Base-by-base conservation (phyloP, 2,888 invertebrate genomes). In the Tachina grossa region DNA sequence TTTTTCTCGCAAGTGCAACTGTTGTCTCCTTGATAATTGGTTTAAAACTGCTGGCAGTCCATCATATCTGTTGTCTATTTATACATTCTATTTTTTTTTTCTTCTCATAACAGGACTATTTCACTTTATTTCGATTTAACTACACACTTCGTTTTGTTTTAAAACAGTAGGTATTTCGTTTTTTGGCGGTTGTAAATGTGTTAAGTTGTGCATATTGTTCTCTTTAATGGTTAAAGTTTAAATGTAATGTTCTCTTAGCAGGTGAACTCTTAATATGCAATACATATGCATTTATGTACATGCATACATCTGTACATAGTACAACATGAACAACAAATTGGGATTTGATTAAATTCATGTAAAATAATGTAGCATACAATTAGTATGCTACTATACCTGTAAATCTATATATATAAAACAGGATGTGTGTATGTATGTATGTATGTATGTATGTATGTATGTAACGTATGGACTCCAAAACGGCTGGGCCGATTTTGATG, bases 11-110 rank as follows among this genome's bases (percentile, higher is more conserved):
- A 45, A 77, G 5, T 45, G 4, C 22, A 72, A 39, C 39, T 78
- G 83, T 83, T 83, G 51, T 76, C 85, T 86, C 89, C 88, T 88
- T 89, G 88, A 90, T 88, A 90, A 90, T 90, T 90, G 90, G 88
- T 89, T 91, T 91, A 89, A 86, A 89, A 92, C 92, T 92, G 92
- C 92, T 91, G 90, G 88, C 87, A 87, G 88, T 89, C 88, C 88
- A 89, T 90, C 89, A 89, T 89, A 89, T 88, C 84, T 89, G 89
- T 88, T 89, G 89, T 89, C 89, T 92, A 90, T 93, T 92, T 92
- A 92, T 92, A 92, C 89, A 81, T n/a, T 72, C 80, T 55, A 43
- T 41, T 53, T 63, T 13, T 72, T 59, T 61, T 55, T n/a, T 72
- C 53, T 65, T 53, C 72, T 68, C 76, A 45, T 71, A 57, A 59